Evolutionary conservation across 2,888 invertebrate genomes (phyloP), one percentile per base, ranked within the genome.

Genomic region (Melinaea menophilus): DNA sequence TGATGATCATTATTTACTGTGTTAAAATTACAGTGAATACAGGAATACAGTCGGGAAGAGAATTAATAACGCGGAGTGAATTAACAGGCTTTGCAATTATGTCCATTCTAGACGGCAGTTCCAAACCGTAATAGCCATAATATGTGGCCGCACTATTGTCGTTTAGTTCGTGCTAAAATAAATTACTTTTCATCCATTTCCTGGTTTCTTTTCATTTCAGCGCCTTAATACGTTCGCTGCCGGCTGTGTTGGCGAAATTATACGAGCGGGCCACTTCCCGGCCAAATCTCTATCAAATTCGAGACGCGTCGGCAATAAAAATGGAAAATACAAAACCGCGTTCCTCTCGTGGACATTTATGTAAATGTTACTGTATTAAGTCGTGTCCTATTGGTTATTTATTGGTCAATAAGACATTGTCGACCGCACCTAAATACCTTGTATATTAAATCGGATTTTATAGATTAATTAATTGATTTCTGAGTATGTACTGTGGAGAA

Each of bases 241-340:
- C 77, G 81, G 80, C 84, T 82, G 83, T 78, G 85, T 85, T 78
- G 79, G 80, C 85, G 73, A 81, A 85, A 85, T 85, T 84, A 84
- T 82, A 85, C 84, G 79, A 79, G 76, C 79, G 77, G 78, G 77
- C 78, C 81, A 79, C 77, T 82, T 79, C 79, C 78, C 79, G 82
- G 85, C 86, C 85, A 86, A 86, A 84, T 83, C 84, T 84, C 83
- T 85, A 85, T 86, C 84, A 84, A 86, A 84, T 81, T 83, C 81
- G 78, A 82, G 75, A 78, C 75, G 77, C 78, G 78, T 73, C 75
- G 78, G 82, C 82, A 85, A 86, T 87, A 86, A 86, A 86, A 86
- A 86, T 86, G 72, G 81, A 82, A 86, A 86, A 86, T 84, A 64
- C 64, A 84, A 85, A 84, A 82, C 79, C 73, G 76, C 76, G 78